A percentile compares a stretch with the other conserved stretches of the same genome.
Conservation (phyloP, 2,888 invertebrate species). For the Apamea epomidion region DNA sequence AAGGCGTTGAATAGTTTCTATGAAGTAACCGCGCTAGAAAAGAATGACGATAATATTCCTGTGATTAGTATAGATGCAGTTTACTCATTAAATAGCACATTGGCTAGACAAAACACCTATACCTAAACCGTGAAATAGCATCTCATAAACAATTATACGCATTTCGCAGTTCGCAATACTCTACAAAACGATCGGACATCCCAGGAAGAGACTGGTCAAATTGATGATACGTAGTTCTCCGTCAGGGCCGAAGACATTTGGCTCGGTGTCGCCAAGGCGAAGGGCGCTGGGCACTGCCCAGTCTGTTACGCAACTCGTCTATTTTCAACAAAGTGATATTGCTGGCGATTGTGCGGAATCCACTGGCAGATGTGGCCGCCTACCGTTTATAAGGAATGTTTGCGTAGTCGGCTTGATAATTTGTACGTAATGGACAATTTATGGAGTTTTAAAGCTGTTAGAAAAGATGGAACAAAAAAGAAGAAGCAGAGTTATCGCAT, state of each 20-base stretch:
- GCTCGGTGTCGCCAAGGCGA: conserved; percentile 74
- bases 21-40: neutral
- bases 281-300: conserved; percentile 73
- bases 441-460: conserved; percentile 35
- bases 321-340: conserved; percentile 65
- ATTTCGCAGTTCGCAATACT: conserved; percentile 23
- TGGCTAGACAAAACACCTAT: neutral
- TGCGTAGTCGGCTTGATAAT: conserved; percentile 44
- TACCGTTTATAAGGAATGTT: conserved; percentile 58
- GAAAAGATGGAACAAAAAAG: conserved; percentile 15
- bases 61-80: neutral
- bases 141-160: conserved; percentile 3
- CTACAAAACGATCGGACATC: conserved; percentile 33
- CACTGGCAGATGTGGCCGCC: conserved; percentile 63
- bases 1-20: neutral
- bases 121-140: conserved; percentile 10
- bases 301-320: conserved; percentile 64
- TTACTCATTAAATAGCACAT: no score
- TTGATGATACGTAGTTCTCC: conserved; percentile 54
- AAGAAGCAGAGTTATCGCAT: conserved; percentile 21
- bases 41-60: neutral
- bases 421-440: conserved; percentile 55
- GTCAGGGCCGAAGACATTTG: conserved; percentile 74
- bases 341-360: conserved; percentile 62
- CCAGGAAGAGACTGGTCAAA: conserved; percentile 55